Evolutionary conservation across 2,797 vertebrate species (phyloP).

Genomic region (Oophaga sylvatica): DNA sequence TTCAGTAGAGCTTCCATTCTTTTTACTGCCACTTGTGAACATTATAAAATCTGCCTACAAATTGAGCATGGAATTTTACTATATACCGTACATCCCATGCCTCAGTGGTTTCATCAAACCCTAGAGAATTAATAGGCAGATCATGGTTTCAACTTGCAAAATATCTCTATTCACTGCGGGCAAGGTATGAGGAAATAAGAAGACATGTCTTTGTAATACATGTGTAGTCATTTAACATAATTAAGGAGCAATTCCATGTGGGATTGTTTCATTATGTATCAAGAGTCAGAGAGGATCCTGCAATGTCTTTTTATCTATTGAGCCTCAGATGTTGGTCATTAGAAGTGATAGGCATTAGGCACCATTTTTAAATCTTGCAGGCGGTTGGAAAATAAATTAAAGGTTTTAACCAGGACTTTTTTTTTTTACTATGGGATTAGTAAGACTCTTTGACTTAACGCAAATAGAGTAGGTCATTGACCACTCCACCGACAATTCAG

Average conservation of each 20-base stretch:
- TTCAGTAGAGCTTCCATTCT: neutral
- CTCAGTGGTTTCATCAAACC: neutral
- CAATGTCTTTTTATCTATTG: neutral
- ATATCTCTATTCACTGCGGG: neutral
- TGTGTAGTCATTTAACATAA: neutral
- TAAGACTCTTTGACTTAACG: too few relatives aligned
- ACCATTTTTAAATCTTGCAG: neutral
- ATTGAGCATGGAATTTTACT: neutral
- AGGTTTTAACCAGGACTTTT: neutral
- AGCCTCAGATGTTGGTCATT: neutral
- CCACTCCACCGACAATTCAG: too few relatives aligned
- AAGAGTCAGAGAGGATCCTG: neutral
- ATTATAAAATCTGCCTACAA: neutral
- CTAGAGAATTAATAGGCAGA: neutral
- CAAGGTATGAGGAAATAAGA: constrained; percentile 16
- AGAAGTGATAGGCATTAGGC: neutral
- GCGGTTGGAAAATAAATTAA: neutral
- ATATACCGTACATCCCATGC: neutral
- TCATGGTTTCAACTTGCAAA: neutral
- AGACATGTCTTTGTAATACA: neutral
- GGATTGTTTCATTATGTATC: neutral
- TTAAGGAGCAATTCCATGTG: neutral
- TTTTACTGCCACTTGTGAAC: neutral
- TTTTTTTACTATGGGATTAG: too few relatives aligned
- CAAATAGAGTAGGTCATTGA: too few relatives aligned